These are phyloP conservation scores for Lysandra coridon DNA, from an alignment of 2,888 invertebrate species.

Conservation along the genomic window DNA sequence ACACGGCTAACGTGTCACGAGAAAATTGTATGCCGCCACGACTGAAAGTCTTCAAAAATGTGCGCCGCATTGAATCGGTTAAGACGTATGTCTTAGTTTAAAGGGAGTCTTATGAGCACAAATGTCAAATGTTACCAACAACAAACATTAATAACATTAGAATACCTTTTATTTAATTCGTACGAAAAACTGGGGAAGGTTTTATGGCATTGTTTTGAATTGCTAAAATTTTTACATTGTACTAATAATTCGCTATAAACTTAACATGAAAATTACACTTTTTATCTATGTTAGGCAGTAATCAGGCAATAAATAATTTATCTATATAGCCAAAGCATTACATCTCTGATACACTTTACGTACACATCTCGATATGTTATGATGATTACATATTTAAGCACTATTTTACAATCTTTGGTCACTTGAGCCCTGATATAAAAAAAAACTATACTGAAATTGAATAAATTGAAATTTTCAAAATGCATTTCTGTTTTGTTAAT, in stretches of 20 bases:
- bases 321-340: background rate
- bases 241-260: background rate
- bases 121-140: background rate
- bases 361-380: conserved; percentile 2
- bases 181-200: too few relatives aligned
- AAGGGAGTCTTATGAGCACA: background rate
- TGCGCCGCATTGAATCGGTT: too few relatives aligned
- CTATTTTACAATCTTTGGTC: conserved; percentile 30
- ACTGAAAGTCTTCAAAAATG: too few relatives aligned
- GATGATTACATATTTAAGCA: conserved; percentile 9
- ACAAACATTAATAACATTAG: too few relatives aligned
- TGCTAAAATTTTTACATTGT: background rate
- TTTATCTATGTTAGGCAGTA: background rate
- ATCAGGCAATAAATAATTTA: background rate
- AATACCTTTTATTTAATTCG: too few relatives aligned
- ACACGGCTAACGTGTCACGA: too few relatives aligned
- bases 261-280: background rate
- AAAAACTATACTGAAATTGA: background rate
- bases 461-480: background rate
- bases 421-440: conserved; percentile 14
- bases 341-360: background rate
- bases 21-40: too few relatives aligned
- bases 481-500: background rate
- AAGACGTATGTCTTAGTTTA: background rate
- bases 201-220: background rate